These are phyloP conservation scores for Aulostomus chinensis DNA, from an alignment of 2,797 vertebrate species.

Conservation along the genomic window DNA sequence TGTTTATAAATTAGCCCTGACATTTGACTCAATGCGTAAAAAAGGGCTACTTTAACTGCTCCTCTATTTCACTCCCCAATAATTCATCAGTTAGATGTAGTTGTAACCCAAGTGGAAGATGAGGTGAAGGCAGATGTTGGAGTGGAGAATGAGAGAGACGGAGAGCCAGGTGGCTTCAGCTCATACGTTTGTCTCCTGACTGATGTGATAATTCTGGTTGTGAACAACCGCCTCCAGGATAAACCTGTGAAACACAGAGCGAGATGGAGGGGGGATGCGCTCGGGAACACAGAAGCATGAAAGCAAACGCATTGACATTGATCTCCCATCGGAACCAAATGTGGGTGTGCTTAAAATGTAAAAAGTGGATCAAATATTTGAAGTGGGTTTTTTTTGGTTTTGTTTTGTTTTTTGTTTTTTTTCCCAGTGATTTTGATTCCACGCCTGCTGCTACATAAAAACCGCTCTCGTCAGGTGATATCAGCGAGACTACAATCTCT, in stretches of 20 bases:
- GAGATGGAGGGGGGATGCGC: background rate
- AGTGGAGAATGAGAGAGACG: background rate
- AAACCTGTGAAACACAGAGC: slow-evolving; percentile 17
- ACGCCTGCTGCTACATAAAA: too few species aligned
- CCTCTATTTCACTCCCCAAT: too few species aligned
- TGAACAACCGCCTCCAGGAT: slow-evolving; percentile 51
- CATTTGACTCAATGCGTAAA: too few species aligned
- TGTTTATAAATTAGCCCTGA: too few species aligned
- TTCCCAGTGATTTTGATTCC: too few species aligned
- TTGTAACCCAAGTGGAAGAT: too few species aligned
- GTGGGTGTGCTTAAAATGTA: slow-evolving; percentile 4
- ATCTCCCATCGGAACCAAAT: slow-evolving; percentile 14
- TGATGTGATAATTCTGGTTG: slow-evolving; percentile 74
- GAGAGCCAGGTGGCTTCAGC: slow-evolving; percentile 47
- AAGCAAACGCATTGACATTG: slow-evolving; percentile 29
- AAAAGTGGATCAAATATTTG: slow-evolving; percentile 16
- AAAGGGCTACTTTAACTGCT: too few species aligned
- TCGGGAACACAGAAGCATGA: slow-evolving; percentile 30
- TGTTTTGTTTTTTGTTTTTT: background rate
- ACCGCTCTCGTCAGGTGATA: too few species aligned
- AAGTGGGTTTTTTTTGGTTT: slow-evolving; percentile 7
- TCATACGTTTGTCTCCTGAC: slow-evolving; percentile 53
- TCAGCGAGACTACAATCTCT: too few species aligned
- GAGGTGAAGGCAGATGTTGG: too few species aligned
- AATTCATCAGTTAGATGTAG: too few species aligned